Conservation (phyloP, 2,113 vertebrate species). For the Crotalus viridis region DNA sequence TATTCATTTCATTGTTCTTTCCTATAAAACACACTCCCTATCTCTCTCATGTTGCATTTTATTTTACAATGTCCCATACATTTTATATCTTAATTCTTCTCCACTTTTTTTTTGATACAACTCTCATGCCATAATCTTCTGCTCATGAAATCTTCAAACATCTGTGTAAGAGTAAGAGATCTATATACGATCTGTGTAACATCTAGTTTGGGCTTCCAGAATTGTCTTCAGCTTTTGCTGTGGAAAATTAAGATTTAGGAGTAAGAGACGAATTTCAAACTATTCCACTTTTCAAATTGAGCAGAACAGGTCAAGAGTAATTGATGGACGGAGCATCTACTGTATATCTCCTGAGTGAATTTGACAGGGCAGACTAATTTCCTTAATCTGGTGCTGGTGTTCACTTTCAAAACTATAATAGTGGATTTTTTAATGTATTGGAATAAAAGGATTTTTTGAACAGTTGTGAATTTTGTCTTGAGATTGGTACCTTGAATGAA, state of each 20-base stretch:
- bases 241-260: background rate
- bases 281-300: background rate
- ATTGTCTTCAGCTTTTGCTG: background rate
- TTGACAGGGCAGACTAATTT: background rate
- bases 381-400: background rate
- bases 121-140: background rate
- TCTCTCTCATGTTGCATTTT: background rate
- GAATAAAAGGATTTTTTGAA: background rate
- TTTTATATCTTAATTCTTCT: background rate
- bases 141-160: background rate
- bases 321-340: background rate
- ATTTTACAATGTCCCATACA: background rate
- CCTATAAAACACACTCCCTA: background rate
- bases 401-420: background rate
- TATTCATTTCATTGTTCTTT: background rate
- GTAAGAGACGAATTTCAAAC: background rate
- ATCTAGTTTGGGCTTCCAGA: background rate
- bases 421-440: background rate
- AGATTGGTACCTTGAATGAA: background rate
- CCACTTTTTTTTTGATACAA: background rate
- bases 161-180: background rate
- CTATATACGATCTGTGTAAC: background rate
- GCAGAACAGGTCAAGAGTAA: background rate
- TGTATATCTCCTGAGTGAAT: background rate
- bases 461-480: background rate